Percentiles rank a stretch among this genome's conserved stretches.
Evolutionary conservation across 2,113 vertebrate species (phyloP).

Genomic region (Chaenocephalus aceratus): DNA sequence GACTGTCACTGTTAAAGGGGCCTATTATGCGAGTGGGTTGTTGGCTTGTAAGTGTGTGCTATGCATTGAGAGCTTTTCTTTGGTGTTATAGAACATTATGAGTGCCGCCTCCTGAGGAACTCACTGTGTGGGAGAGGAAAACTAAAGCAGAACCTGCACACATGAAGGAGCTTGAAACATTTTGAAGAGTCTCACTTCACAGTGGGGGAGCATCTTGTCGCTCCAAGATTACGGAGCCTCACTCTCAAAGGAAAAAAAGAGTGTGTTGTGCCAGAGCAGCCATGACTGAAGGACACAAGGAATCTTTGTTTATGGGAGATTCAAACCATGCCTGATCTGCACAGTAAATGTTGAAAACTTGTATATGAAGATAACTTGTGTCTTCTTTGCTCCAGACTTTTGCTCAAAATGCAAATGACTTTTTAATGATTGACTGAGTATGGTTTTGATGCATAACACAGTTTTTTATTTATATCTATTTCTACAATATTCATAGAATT

Average conservation of each 20-base stretch:
- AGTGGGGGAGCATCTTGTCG: constrained; percentile 57
- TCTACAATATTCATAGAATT: background rate
- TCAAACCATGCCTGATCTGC: background rate
- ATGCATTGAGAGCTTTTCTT: constrained; percentile 34
- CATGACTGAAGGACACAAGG: constrained; percentile 8
- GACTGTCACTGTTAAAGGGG: too few relatives aligned
- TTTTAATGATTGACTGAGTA: background rate
- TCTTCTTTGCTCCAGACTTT: background rate
- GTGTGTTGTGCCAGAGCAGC: constrained; percentile 18
- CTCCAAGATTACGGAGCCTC: constrained; percentile 57
- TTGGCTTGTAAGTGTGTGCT: background rate
- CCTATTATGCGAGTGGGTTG: too few relatives aligned
- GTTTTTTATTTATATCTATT: background rate
- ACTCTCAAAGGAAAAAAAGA: constrained; percentile 33
- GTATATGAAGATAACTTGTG: background rate
- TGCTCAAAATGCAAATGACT: background rate
- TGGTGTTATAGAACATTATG: constrained; percentile 52
- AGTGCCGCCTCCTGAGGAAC: constrained; percentile 44
- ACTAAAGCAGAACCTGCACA: constrained; percentile 57
- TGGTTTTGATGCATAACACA: background rate
- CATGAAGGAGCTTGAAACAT: constrained; percentile 62
- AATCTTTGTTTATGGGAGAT: background rate
- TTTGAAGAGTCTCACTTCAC: constrained; percentile 62
- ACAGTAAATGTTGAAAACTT: background rate
- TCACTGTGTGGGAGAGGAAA: constrained; percentile 44